Evolutionary conservation across 2,797 vertebrate species (phyloP).

Genomic region (Myiothlypis chrysogaster): DNA sequence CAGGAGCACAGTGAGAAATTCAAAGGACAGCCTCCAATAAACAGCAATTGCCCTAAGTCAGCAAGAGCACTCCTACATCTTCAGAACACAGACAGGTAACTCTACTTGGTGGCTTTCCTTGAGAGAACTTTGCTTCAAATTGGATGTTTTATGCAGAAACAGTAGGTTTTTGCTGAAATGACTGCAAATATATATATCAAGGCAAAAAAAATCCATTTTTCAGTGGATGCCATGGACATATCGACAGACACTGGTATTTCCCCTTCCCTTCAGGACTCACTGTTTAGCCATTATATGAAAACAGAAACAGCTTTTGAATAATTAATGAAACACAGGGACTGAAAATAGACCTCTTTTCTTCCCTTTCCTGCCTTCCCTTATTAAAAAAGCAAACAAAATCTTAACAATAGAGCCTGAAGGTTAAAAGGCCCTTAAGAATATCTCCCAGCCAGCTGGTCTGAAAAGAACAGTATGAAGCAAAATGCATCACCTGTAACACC

Average conservation of each 20-base stretch:
- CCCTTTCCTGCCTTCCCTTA: neutral
- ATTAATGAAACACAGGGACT: constrained; percentile 18
- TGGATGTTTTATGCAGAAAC: neutral
- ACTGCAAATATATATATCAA: neutral
- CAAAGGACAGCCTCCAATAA: neutral
- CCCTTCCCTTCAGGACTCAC: neutral
- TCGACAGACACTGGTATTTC: neutral
- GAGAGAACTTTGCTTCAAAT: neutral
- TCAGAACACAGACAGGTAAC: neutral
- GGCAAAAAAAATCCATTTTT: neutral
- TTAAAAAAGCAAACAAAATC: constrained; percentile 11
- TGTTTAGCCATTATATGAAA: neutral
- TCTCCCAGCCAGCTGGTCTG: neutral
- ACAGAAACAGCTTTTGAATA: constrained; percentile 31
- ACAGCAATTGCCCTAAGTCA: neutral
- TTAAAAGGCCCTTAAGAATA: neutral
- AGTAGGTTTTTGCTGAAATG: neutral
- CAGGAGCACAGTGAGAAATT: neutral
- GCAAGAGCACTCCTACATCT: neutral
- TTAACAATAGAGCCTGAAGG: constrained; percentile 2
- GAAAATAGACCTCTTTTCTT: constrained; percentile 10
- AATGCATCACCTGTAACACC: neutral
- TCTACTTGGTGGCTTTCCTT: neutral
- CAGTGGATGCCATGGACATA: neutral
- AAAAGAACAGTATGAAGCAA: neutral